A percentile compares a stretch with the other conserved stretches of the same genome.
phyloP scores from a whole-genome alignment of 2,113 vertebrate genomes.

The Psilopogon haemacephalus region DNA sequence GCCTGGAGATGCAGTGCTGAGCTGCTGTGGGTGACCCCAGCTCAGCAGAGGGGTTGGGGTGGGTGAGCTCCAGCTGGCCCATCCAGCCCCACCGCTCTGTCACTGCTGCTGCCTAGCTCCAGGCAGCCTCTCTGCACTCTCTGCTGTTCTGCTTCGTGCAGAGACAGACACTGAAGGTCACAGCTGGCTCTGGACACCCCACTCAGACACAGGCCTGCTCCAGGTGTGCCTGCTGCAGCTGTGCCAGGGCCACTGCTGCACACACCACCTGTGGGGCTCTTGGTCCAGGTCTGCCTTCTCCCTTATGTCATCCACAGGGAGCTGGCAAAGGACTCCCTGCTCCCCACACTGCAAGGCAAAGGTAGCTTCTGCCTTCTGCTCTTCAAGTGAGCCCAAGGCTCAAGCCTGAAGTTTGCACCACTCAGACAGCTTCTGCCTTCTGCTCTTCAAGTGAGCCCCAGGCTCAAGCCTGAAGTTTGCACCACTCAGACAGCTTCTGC shows the following conservation, averaged over 20 bases:
- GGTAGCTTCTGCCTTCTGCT: not conserved
- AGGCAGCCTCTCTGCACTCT: not conserved
- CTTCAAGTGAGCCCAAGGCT: not conserved
- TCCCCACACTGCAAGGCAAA: not conserved
- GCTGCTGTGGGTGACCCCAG: no score
- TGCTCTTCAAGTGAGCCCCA: not conserved
- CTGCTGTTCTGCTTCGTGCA: not conserved
- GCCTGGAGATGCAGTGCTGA: no score
- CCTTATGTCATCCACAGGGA: not conserved
- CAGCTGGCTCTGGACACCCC: not conserved
- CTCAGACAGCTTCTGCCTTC: not conserved
- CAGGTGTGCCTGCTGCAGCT: not conserved
- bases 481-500: no score
- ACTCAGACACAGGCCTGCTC: not conserved
- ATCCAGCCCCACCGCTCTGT: no score
- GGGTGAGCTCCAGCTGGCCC: no score
- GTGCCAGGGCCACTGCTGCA: not conserved
- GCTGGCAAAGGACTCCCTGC: not conserved
- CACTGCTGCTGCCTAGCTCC: not conserved
- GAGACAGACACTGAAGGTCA: not conserved
- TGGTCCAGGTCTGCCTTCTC: not conserved
- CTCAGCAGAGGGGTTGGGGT: no score
- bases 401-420: not conserved
- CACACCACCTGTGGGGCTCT: not conserved
- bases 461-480: not conserved